Conservation (phyloP, 2,113 vertebrate genomes). For the Pomatorhinus ruficollis region DNA sequence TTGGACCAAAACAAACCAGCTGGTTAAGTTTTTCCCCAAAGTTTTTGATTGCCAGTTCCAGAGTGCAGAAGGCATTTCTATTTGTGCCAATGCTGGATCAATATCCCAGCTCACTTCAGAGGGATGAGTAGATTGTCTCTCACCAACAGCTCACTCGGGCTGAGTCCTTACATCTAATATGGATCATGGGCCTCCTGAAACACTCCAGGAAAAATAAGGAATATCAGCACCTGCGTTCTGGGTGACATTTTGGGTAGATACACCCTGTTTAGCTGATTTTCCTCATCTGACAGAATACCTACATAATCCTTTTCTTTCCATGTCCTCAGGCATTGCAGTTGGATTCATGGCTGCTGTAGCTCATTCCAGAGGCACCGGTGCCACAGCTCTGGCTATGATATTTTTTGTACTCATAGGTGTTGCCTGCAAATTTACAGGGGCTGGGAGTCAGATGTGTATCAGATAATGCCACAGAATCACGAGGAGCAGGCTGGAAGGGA, state of each 20-base stretch:
- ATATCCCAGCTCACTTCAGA: neutral
- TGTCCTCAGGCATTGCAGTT: neutral
- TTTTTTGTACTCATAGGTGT: fast-evolving
- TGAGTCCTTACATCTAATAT: neutral
- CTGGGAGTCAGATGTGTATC: neutral
- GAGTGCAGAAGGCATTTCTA: neutral
- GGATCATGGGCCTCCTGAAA: neutral
- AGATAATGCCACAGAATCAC: neutral
- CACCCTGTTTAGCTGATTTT: neutral
- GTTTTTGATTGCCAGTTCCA: neutral
- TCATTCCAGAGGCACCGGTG: neutral
- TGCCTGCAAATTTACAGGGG: neutral
- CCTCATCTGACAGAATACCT: neutral
- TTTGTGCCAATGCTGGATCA: neutral
- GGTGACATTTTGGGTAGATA: neutral
- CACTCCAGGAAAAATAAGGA: neutral
- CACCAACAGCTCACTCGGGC: neutral
- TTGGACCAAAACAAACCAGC: neutral
- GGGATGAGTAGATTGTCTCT: neutral
- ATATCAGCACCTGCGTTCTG: neutral
- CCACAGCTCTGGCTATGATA: neutral
- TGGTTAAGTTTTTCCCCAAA: neutral
- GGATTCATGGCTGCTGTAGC: neutral
- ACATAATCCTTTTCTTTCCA: neutral
- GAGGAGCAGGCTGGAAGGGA: neutral